These are phyloP conservation scores for Euplagia quadripunctaria DNA, from an alignment of 2,888 invertebrate species.

Conservation along the genomic window DNA sequence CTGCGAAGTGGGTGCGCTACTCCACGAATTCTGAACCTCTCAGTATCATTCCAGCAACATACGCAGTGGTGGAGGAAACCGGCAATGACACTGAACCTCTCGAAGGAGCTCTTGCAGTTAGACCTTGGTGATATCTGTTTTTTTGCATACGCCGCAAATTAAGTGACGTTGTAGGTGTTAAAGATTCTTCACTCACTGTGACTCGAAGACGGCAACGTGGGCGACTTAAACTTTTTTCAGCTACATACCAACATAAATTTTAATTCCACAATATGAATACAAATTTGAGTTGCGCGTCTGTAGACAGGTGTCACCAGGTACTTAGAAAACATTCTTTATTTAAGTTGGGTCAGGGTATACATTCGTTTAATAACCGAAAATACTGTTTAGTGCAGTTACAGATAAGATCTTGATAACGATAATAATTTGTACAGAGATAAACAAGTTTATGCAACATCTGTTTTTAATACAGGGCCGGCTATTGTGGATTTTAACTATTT, in stretches of 20 bases:
- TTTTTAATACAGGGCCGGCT: neutral
- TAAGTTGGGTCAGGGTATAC: neutral
- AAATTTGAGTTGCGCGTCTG: neutral
- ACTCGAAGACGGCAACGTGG: neutral
- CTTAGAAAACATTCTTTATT: neutral
- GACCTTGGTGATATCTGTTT: too few species aligned
- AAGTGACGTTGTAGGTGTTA: too few species aligned
- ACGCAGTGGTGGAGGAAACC: too few species aligned
- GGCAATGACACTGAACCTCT: too few species aligned
- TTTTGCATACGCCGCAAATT: too few species aligned
- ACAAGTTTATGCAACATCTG: neutral
- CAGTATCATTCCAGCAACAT: too few species aligned
- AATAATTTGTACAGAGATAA: neutral
- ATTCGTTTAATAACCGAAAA: neutral
- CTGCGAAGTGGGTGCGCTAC: neutral
- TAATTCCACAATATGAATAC: neutral
- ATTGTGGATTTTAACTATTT: neutral
- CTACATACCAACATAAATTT: neutral
- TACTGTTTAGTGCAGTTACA: conserved; percentile 6
- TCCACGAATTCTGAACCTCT: neutral
- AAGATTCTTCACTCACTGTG: too few species aligned
- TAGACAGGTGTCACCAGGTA: neutral
- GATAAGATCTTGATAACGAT: conserved; percentile 16
- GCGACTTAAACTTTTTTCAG: neutral
- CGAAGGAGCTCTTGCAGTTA: too few species aligned